Evolutionary conservation across 2,113 vertebrate genomes (phyloP), one percentile per base, ranked within the genome.

Genomic region (Oplegnathus fasciatus): DNA sequence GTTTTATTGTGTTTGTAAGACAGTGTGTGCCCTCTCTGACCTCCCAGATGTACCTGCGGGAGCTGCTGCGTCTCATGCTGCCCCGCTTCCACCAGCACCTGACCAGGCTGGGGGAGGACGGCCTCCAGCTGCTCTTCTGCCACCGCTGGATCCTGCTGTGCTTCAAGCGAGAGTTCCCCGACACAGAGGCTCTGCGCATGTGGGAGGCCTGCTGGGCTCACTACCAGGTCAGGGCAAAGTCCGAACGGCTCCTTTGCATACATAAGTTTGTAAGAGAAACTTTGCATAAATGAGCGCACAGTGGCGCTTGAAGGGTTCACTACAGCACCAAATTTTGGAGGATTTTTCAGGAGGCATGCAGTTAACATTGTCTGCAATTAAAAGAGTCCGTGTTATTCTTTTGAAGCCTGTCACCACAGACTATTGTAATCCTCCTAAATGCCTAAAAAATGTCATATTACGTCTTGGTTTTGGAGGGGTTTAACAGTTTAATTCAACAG

Each of bases 201-300:
- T 99, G 98, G 98, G 98, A 99, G 65, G 98, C 98, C 0, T 99
- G 98, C 96, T 99, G 98, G 98, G 98, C 98, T 20, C 98, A 98
- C 93, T 98, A 99, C 76, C 98, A 99, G 98, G 98, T 98, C 72
- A 82, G 90, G 73, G 58, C 86, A 46, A 78, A 77, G 86, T 86
- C 73, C 3, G 2, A 30, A 28, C 6, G 0, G 32, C 77, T 69
- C 46, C 54, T 75, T 79, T 80, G 69, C 83, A 75, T 55, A 68
- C 58, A 48, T 68, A 22, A n/a, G 57, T 52, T 64, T 3, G 50
- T 46, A 26, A n/a, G 46, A 58, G 42, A 22, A 64, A 57, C 61
- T 73, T 70, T 86, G 69, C 50, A 84, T 78, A 55, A 32, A 20
- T 18, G 20, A 73, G 40, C 4, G 37, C 37, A 67, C 24, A 24